Percentiles rank a stretch among this genome's conserved stretches.
Evolutionary conservation across 1,140 invertebrate genomes (phyloP).

Genomic region (Tribolium castaneum): DNA sequence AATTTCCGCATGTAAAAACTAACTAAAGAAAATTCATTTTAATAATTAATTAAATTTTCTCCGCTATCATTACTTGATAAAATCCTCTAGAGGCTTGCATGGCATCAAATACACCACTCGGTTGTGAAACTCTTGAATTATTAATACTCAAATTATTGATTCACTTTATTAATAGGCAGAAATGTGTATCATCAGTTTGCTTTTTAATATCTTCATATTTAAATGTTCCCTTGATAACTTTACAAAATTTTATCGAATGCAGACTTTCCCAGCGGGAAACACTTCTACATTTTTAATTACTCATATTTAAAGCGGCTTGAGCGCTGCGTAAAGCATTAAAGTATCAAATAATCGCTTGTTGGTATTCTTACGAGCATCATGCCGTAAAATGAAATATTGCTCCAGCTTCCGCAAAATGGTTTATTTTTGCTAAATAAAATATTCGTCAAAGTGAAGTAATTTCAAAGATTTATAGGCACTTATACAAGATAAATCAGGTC

Average conservation of each 20-base stretch:
- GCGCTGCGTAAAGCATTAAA: no score
- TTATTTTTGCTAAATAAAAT: no score
- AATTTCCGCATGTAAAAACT: constrained; percentile 3
- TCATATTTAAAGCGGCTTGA: no score
- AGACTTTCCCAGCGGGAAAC: no score
- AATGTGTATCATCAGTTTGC: not conserved
- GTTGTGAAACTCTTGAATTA: constrained; percentile 4
- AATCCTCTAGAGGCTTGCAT: constrained; percentile 7
- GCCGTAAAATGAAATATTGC: no score
- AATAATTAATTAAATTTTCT: constrained; percentile 23
- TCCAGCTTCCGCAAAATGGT: no score
- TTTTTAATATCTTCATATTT: not conserved
- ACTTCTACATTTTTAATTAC: no score
- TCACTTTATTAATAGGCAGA: constrained; percentile 22
- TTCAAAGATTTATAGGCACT: no score
- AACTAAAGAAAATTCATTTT: not conserved
- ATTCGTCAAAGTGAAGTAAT: no score
- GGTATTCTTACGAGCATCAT: no score
- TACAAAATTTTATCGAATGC: not conserved
- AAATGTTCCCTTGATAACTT: not conserved
- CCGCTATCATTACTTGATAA: not conserved
- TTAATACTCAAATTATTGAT: constrained; percentile 13
- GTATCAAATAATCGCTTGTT: no score
- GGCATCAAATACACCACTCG: not conserved
- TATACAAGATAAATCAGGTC: no score